These are phyloP conservation scores for Thaumatotibia leucotreta DNA, from an alignment of 1,140 invertebrate genomes.

Conservation along the genomic window DNA sequence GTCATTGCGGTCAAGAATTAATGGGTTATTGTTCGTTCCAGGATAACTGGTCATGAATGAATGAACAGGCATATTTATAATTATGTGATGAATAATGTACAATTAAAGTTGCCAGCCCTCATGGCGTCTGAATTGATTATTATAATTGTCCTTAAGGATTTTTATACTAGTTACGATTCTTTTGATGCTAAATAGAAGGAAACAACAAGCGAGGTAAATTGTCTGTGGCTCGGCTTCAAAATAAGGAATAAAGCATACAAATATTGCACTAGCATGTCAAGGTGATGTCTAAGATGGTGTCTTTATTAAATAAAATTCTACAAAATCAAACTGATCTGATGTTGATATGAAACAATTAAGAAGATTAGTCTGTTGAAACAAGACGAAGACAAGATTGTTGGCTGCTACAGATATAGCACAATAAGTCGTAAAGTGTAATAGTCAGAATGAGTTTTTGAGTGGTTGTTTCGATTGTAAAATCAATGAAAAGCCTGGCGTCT, in stretches of 20 bases:
- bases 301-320: no score
- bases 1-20: neutral
- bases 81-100: neutral
- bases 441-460: neutral
- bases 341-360: no score
- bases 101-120: neutral
- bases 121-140: neutral
- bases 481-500: conserved; percentile 22
- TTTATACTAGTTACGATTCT: neutral
- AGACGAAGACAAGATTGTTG: neutral
- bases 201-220: no score
- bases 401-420: neutral
- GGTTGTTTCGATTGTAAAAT: neutral
- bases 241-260: no score
- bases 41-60: conserved; percentile 8
- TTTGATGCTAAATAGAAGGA: neutral
- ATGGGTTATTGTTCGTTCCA: neutral
- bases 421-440: neutral
- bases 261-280: no score
- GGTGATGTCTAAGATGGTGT: no score
- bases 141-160: neutral
- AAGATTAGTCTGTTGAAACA: neutral
- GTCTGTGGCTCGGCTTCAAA: no score
- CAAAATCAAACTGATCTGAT: no score
- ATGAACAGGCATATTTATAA: conserved; percentile 4